Evolutionary conservation across 2,888 invertebrate genomes (phyloP).

Genomic region (Vannuccia rotundouncinata): DNA sequence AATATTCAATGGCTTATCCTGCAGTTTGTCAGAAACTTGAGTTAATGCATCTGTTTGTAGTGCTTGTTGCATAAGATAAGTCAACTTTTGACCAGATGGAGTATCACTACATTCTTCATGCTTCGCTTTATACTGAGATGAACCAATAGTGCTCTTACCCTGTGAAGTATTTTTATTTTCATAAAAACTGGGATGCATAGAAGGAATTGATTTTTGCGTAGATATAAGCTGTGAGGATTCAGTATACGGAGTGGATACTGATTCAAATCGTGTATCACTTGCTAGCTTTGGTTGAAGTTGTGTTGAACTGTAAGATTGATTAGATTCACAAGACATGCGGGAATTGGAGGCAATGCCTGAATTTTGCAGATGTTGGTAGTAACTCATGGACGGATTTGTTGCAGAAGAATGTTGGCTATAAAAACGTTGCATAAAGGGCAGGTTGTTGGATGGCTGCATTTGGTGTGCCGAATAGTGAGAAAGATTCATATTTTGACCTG

Average conservation of each 20-base stretch:
- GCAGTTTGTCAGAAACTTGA: not conserved
- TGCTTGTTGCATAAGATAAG: constrained; percentile 10
- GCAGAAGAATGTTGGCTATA: not conserved
- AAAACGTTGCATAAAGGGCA: not conserved
- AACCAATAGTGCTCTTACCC: not conserved
- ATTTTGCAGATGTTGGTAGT: not conserved
- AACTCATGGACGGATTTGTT: not conserved
- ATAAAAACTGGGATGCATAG: not conserved
- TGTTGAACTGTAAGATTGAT: not conserved
- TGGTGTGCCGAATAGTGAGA: not conserved
- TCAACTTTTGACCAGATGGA: constrained; percentile 5
- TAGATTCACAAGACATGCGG: not conserved
- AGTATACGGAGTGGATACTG: not conserved
- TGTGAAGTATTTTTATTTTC: not conserved
- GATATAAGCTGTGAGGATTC: not conserved
- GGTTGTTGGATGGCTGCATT: not conserved
- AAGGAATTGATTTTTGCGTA: not conserved
- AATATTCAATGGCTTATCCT: not conserved
- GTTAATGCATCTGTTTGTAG: not conserved
- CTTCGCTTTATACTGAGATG: not conserved
- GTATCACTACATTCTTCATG: constrained; percentile 2
- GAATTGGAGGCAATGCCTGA: not conserved
- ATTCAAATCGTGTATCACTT: not conserved
- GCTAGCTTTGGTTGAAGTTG: not conserved
- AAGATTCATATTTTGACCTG: not conserved